These are phyloP conservation scores for Megalops cyprinoides DNA, from an alignment of 2,797 vertebrate species.

Conservation along the genomic window DNA sequence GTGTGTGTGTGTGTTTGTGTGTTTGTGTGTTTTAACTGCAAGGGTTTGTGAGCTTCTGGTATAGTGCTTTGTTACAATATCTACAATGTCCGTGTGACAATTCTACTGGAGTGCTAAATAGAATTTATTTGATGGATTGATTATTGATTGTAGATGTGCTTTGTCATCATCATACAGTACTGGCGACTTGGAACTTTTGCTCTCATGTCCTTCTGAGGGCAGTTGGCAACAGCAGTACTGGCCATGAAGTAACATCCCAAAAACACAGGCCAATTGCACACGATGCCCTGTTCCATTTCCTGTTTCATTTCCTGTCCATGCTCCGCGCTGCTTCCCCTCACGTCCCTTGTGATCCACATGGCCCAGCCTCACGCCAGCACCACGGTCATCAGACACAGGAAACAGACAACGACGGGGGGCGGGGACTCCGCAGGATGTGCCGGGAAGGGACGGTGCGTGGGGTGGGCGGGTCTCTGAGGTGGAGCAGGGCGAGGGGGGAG, in stretches of 20 bases:
- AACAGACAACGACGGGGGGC: constrained; percentile 38
- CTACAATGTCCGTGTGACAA: not conserved
- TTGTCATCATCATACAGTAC: not conserved
- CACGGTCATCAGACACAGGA: constrained; percentile 37
- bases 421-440: constrained; percentile 23
- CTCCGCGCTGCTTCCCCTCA: not conserved
- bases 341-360: constrained; percentile 23
- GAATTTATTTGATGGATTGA: not conserved
- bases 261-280: constrained; percentile 14
- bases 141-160: not conserved
- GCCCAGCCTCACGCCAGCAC: constrained; percentile 30
- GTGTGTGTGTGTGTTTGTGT: not conserved
- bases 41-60: too few species aligned
- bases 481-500: constrained; percentile 8
- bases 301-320: constrained; percentile 10
- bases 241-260: not conserved
- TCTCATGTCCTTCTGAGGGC: not conserved
- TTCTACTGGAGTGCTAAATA: not conserved
- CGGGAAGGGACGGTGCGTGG: not conserved
- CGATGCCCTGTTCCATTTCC: constrained; percentile 13
- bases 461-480: not conserved
- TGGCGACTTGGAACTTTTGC: not conserved
- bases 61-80: constrained; percentile 2
- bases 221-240: not conserved
- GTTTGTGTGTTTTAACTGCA: not conserved